phyloP scores from a whole-genome alignment of 1,140 invertebrate species.

The Drosophila tani region DNA sequence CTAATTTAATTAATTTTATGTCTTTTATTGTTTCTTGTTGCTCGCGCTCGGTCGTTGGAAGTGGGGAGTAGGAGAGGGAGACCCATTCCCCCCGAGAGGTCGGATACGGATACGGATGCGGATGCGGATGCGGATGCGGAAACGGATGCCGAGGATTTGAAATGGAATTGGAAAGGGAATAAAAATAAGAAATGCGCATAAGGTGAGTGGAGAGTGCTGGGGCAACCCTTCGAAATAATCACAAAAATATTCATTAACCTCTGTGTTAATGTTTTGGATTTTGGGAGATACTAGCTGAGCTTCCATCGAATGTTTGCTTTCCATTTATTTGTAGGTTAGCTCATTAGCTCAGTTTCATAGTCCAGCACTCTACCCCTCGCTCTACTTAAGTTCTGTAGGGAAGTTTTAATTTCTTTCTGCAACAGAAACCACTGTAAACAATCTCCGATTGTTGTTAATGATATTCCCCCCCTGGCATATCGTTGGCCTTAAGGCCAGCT shows the following conservation, averaged over 20 bases:
- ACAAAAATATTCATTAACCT: conserved; percentile 47
- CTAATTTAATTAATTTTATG: conserved; percentile 78
- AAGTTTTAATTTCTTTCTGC: too few species aligned
- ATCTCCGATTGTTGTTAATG: too few species aligned
- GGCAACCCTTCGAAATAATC: conserved; percentile 7
- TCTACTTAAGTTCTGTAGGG: too few species aligned
- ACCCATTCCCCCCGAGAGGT: background rate
- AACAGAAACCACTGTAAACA: too few species aligned
- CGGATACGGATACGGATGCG: conserved; percentile 10
- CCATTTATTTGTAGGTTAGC: too few species aligned
- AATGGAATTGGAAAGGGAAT: conserved; percentile 29
- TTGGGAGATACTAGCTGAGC: background rate
- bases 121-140: conserved; percentile 19
- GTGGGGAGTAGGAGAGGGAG: background rate
- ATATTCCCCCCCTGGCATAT: too few species aligned
- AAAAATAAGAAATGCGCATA: conserved; percentile 34
- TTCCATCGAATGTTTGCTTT: background rate
- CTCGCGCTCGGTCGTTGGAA: background rate
- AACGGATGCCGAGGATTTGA: conserved; percentile 5
- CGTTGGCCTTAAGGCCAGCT: too few species aligned
- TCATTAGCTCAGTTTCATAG: too few species aligned
- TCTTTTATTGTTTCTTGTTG: conserved; percentile 61
- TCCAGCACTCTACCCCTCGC: too few species aligned
- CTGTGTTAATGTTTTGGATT: background rate
- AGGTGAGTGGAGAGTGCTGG: background rate